phyloP scores from a whole-genome alignment of 23 tunicate genomes.

The Botrylloides violaceus region DNA sequence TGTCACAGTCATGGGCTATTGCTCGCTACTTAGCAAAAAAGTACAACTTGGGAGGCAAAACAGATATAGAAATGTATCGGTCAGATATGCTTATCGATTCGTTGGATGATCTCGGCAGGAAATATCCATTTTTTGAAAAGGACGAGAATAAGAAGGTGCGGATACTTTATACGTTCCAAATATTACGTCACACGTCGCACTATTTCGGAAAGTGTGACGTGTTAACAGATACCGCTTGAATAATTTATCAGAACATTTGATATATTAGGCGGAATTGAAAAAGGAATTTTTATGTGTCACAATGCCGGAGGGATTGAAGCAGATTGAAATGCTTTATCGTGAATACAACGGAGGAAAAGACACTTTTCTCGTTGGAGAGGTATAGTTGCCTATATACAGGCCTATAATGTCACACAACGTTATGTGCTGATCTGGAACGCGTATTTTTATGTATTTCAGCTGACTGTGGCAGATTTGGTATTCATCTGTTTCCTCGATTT shows the following conservation, averaged over 20 bases:
- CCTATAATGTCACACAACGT: too few relatives aligned
- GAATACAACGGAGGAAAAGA: neutral
- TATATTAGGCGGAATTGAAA: neutral
- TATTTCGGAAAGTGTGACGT: too few relatives aligned
- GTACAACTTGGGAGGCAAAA: neutral
- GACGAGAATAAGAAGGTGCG: constrained; percentile 4
- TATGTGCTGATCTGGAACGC: too few relatives aligned
- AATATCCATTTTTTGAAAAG: constrained; percentile 5
- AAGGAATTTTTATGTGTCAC: neutral
- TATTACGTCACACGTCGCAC: too few relatives aligned
- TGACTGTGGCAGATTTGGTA: neutral
- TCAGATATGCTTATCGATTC: neutral
- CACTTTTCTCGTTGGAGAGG: neutral
- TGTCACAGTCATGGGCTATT: constrained; percentile 4
- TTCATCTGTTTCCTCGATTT: neutral
- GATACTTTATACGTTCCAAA: too few relatives aligned
- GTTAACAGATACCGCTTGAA: too few relatives aligned
- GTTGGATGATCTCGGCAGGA: neutral
- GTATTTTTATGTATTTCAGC: too few relatives aligned
- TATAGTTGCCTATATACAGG: too few relatives aligned
- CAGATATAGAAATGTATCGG: neutral
- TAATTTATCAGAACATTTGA: too few relatives aligned
- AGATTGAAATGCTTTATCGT: neutral
- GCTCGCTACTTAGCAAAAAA: neutral
- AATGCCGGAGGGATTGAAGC: neutral